Base-by-base conservation (phyloP, 2,888 invertebrate genomes). In the Bruchidius siliquastri region DNA sequence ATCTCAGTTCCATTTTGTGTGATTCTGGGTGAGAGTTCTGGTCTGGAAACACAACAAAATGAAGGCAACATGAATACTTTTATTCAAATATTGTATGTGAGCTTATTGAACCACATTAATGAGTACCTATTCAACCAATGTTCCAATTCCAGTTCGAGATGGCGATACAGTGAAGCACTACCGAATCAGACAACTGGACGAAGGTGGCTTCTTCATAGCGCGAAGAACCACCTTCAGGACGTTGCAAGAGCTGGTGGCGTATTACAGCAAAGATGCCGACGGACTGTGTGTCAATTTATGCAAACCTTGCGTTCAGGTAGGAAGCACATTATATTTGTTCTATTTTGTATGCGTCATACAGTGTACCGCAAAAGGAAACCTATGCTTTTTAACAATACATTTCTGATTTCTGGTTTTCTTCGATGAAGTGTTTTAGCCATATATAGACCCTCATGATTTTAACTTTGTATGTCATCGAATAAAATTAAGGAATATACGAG, bases 131-230 rank as follows among this genome's bases (percentile, higher is more conserved):
- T 26, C 26, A 68, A n/a, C 8, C 22, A 1, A 21, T 21, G 3
- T 76, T 79, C 78, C 77, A 76, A 82, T 88, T 90, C 74, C 88
- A 97, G 99, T 99, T 79, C 93, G 99, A 80, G 99, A 99, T 88
- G 98, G 98, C 78, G 99, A 99, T 87, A 98, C 98, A 71, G 99
- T 99, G 76, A 99, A 99, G 86, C 99, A 99, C 88, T 99, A 99
- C 89, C 93, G 99, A 85, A 99, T 99, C 87, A 91, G 99, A 82
- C 99, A 99, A 88, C 89, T 99, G 84, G 99, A 99, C 87, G 98
- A 99, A 87, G 96, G 99, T 76, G 99, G 99, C 73, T 99, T 98
- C 90, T 99, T 98, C 91, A 99, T 99, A 83, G 99, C 99, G 74
- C 91, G 99, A 82, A 91, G 99, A 85, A 98, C 98, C 81, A 98